These are phyloP conservation scores for Andrena minutula DNA, from an alignment of 2,888 invertebrate species.

Conservation along the genomic window DNA sequence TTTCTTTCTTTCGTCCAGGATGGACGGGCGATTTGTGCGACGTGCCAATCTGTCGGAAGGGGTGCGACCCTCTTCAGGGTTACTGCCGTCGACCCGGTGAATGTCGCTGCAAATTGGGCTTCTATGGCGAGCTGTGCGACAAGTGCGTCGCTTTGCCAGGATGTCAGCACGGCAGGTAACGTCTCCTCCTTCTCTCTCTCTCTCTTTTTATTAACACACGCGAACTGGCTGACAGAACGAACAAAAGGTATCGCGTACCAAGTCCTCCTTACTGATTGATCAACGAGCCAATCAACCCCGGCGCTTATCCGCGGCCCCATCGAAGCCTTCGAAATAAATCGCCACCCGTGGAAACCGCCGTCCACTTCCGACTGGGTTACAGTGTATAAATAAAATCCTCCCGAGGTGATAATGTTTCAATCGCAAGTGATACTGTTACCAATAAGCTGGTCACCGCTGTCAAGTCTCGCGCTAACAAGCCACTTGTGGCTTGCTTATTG, in stretches of 20 bases:
- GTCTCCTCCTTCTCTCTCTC: neutral
- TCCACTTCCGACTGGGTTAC: neutral
- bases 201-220: neutral
- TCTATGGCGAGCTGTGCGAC: constrained; percentile 93
- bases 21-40: constrained; percentile 97
- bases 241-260: neutral
- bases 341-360: neutral
- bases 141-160: constrained; percentile 95
- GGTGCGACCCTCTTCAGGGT: constrained; percentile 95
- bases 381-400: constrained; percentile 18
- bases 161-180: constrained; percentile 91
- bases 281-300: constrained; percentile 24
- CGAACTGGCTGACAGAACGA: neutral
- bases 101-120: constrained; percentile 95
- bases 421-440: neutral
- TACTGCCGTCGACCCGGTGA: constrained; percentile 95
- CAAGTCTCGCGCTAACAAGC: neutral
- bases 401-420: neutral
- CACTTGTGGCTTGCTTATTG: neutral
- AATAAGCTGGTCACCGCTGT: neutral
- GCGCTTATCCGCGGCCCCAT: neutral
- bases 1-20: constrained; percentile 78
- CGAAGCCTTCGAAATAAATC: neutral
- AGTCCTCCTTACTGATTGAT: constrained; percentile 17
- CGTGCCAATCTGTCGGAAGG: constrained; percentile 94